Percentiles rank a stretch among this genome's conserved stretches.
Conservation (phyloP, 2,113 vertebrate genomes). For the Neoarius graeffei region DNA sequence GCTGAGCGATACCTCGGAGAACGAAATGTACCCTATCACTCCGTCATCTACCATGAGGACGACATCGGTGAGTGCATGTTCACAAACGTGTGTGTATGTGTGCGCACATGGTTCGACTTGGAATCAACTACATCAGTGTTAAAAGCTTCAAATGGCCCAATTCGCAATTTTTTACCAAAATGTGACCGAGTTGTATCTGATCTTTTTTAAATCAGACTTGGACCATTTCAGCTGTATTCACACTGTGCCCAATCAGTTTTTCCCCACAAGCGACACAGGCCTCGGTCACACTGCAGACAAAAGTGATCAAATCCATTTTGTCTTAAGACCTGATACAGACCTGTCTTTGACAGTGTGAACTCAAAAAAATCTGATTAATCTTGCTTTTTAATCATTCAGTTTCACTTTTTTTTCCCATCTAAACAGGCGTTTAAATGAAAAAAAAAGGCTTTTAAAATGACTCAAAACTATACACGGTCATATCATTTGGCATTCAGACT, state of each 20-base stretch:
- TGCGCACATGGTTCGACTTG: not conserved
- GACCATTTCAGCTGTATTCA: not conserved
- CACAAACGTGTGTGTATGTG: not conserved
- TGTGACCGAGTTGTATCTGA: not conserved
- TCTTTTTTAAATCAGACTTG: not conserved
- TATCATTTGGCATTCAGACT: too few species aligned
- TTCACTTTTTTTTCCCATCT: not conserved
- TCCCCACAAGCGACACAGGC: too few species aligned
- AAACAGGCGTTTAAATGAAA: not conserved
- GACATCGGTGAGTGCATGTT: constrained; percentile 86
- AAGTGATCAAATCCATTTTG: not conserved
- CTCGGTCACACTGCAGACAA: not conserved
- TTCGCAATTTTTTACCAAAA: not conserved
- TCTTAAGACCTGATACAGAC: not conserved
- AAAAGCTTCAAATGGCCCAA: not conserved
- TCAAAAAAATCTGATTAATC: not conserved
- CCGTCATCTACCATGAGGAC: constrained; percentile 97
- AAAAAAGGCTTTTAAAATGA: too few species aligned
- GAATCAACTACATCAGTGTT: not conserved
- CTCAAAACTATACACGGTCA: too few species aligned
- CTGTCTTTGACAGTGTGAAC: not conserved
- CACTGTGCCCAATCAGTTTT: not conserved
- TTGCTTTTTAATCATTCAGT: not conserved
- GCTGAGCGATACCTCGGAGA: constrained; percentile 90
- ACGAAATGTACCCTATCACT: constrained; percentile 83